Percentiles rank a stretch among this genome's conserved stretches.
Conservation (phyloP, 1,140 invertebrate genomes). For the Drosophila kurseongensis region DNA sequence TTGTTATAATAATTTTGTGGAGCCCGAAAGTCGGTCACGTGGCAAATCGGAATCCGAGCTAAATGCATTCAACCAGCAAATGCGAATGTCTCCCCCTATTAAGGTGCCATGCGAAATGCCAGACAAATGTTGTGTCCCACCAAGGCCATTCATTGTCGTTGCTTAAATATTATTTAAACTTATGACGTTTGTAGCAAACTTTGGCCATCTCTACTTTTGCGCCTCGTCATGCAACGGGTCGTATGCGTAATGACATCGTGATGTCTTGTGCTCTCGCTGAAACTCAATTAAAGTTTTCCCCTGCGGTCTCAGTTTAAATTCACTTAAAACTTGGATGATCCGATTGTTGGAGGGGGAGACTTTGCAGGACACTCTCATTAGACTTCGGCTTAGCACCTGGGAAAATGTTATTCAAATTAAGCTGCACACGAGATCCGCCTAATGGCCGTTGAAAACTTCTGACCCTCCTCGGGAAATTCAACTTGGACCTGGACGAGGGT, state of each 20-base stretch:
- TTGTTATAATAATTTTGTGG: not conserved
- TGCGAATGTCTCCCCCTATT: slow-evolving; percentile 48
- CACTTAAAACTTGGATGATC: slow-evolving; percentile 59
- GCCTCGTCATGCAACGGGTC: slow-evolving; percentile 54
- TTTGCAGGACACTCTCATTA: slow-evolving; percentile 26
- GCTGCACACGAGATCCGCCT: slow-evolving; percentile 45
- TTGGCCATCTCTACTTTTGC: slow-evolving; percentile 37
- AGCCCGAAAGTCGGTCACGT: slow-evolving; percentile 1
- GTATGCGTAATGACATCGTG: slow-evolving; percentile 73
- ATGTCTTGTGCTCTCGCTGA: slow-evolving; percentile 58
- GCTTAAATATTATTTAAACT: slow-evolving; percentile 78
- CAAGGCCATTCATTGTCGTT: slow-evolving; percentile 29
- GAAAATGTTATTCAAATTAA: slow-evolving; percentile 59
- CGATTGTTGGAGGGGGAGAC: not conserved
- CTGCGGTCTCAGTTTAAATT: slow-evolving; percentile 63
- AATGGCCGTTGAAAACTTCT: slow-evolving; percentile 65
- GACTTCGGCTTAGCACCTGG: slow-evolving; percentile 60
- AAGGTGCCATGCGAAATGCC: not conserved
- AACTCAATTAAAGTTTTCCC: slow-evolving; percentile 69
- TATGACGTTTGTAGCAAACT: slow-evolving; percentile 69
- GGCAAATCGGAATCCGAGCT: slow-evolving; percentile 18
- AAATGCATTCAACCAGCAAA: slow-evolving; percentile 29
- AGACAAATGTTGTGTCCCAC: slow-evolving; percentile 56
- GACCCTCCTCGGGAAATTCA: slow-evolving; percentile 26
- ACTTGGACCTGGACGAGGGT: slow-evolving; percentile 20